These are phyloP conservation scores for Caenorhabditis auriculariae DNA, from an alignment of 2,888 invertebrate genomes.

Conservation along the genomic window DNA sequence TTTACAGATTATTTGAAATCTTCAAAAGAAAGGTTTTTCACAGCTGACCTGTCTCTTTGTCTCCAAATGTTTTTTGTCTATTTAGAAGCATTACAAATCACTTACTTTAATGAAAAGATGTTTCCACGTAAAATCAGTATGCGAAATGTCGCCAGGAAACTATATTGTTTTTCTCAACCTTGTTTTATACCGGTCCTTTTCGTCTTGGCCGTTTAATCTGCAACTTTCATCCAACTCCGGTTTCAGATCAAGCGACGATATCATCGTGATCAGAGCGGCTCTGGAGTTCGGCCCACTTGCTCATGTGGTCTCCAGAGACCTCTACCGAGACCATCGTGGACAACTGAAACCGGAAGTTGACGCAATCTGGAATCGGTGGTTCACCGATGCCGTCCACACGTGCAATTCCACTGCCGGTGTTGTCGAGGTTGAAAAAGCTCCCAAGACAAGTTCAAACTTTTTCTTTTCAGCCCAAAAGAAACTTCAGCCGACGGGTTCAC, in stretches of 20 bases:
- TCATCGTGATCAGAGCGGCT: slow-evolving; percentile 25
- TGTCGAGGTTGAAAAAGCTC: neutral
- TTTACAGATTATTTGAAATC: too few species aligned
- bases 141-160: too few species aligned
- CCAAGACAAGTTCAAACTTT: neutral
- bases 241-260: slow-evolving; percentile 36
- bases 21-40: too few species aligned
- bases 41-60: too few species aligned
- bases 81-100: too few species aligned
- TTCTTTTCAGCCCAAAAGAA: slow-evolving; percentile 6
- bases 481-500: slow-evolving; percentile 13
- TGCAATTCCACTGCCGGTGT: slow-evolving; percentile 6
- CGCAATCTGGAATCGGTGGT: slow-evolving; percentile 17
- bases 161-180: too few species aligned
- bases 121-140: too few species aligned
- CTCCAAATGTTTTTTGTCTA: too few species aligned
- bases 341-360: neutral
- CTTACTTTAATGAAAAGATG: too few species aligned
- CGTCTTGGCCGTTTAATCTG: neutral
- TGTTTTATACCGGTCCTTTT: neutral
- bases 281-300: slow-evolving; percentile 23
- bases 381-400: slow-evolving; percentile 10
- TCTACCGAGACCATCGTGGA: slow-evolving; percentile 22
- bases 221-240: neutral
- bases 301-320: slow-evolving; percentile 30